A percentile compares a stretch with the other conserved stretches of the same genome.
phyloP scores from a whole-genome alignment of 2,888 invertebrate genomes.

The Notodonta ziczac region DNA sequence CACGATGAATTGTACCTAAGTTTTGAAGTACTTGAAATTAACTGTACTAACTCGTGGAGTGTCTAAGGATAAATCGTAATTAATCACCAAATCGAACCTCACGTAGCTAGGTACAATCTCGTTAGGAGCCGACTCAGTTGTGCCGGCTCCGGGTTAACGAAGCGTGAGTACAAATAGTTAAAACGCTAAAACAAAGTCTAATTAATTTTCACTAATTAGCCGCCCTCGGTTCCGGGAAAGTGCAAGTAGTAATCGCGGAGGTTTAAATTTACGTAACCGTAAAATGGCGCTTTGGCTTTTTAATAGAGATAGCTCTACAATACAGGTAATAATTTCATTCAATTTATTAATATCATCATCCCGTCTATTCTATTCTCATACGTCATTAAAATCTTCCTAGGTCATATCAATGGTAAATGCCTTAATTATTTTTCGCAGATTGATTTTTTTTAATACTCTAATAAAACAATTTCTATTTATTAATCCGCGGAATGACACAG shows the following conservation, averaged over 20 bases:
- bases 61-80: background rate
- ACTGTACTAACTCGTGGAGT: background rate
- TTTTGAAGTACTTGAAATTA: background rate
- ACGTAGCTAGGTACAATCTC: constrained; percentile 12
- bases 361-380: no score
- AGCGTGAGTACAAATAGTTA: constrained; percentile 36
- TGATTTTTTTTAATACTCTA: no score
- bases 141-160: constrained; percentile 29
- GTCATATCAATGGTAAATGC: no score
- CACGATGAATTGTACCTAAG: no score
- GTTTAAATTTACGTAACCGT: constrained; percentile 22
- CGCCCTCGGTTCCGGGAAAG: constrained; percentile 15
- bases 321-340: no score
- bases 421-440: no score
- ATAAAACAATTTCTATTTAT: background rate
- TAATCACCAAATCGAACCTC: background rate
- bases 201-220: constrained; percentile 39
- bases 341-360: no score
- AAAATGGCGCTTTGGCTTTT: constrained; percentile 9
- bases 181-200: constrained; percentile 34
- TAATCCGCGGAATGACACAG: constrained; percentile 16
- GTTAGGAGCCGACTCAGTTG: constrained; percentile 22
- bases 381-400: no score
- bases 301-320: background rate
- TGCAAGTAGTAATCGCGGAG: constrained; percentile 20